These are phyloP conservation scores for Leptinotarsa defecta DNA, from an alignment of 1,140 invertebrate species.

Conservation along the genomic window DNA sequence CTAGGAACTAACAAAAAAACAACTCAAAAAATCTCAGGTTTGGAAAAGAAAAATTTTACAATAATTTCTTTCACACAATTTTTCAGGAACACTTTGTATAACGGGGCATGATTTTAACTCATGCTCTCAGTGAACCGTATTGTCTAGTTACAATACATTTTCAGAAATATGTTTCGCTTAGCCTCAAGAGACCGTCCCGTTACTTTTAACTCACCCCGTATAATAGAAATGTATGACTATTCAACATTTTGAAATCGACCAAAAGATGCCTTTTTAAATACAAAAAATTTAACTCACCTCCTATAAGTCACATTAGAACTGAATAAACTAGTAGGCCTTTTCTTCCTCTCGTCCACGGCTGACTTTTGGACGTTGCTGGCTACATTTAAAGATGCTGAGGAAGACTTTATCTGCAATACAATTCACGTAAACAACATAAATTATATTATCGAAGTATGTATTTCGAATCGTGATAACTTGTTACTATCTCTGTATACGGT, in stretches of 20 bases:
- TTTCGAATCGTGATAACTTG: neutral
- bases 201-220: too few relatives aligned
- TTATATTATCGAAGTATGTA: neutral
- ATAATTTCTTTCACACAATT: too few relatives aligned
- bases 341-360: slow-evolving; percentile 16
- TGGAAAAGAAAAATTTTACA: too few relatives aligned
- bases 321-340: slow-evolving; percentile 26
- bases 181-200: too few relatives aligned
- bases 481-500: neutral
- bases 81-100: too few relatives aligned
- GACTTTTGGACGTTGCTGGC: slow-evolving; percentile 23
- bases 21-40: too few relatives aligned
- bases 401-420: slow-evolving; percentile 29
- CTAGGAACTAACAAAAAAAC: too few relatives aligned
- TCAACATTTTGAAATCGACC: slow-evolving; percentile 7
- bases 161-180: too few relatives aligned
- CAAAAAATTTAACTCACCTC: slow-evolving; percentile 26
- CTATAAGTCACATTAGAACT: slow-evolving; percentile 28
- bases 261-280: neutral
- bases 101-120: too few relatives aligned
- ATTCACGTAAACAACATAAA: slow-evolving; percentile 3
- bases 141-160: too few relatives aligned
- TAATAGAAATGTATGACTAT: too few relatives aligned
- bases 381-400: slow-evolving; percentile 23
- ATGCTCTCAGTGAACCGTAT: too few relatives aligned